Percentiles rank a stretch among this genome's conserved stretches.
Evolutionary conservation across 2,797 vertebrate genomes (phyloP).

Genomic region (Malacoraja senta): DNA sequence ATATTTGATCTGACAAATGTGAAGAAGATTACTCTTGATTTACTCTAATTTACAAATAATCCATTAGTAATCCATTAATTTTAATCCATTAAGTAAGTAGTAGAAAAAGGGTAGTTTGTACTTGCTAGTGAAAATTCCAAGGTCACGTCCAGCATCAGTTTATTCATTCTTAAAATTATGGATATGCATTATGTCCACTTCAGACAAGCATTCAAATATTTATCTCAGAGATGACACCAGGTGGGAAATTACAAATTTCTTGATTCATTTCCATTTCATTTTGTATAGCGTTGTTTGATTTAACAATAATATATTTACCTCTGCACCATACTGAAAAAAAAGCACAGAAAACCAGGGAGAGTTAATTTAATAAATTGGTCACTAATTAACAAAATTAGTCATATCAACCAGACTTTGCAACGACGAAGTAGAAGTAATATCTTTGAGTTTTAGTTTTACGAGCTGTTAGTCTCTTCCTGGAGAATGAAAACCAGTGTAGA

Average conservation of each 20-base stretch:
- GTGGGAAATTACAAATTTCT: background rate
- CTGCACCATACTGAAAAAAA: background rate
- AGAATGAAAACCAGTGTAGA: background rate
- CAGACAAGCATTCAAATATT: background rate
- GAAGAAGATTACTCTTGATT: background rate
- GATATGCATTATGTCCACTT: background rate
- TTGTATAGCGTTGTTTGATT: background rate
- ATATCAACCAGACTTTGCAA: background rate
- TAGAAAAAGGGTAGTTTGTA: no score
- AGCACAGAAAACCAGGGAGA: background rate
- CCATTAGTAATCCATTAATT: background rate
- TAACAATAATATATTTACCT: slow-evolving; percentile 11
- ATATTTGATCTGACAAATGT: background rate
- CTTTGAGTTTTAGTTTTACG: background rate
- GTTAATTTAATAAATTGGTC: background rate
- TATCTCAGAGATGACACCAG: background rate
- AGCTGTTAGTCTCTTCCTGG: background rate
- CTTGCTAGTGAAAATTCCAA: background rate
- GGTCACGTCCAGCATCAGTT: background rate
- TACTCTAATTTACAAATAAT: background rate
- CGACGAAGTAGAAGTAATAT: no score
- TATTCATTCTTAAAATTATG: background rate
- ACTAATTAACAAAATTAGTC: background rate
- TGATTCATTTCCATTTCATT: background rate
- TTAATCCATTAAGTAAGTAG: background rate